Evolutionary conservation across 2,888 invertebrate species (phyloP), one percentile per base, ranked within the genome.

Genomic region (Pseudococcus longispinus): DNA sequence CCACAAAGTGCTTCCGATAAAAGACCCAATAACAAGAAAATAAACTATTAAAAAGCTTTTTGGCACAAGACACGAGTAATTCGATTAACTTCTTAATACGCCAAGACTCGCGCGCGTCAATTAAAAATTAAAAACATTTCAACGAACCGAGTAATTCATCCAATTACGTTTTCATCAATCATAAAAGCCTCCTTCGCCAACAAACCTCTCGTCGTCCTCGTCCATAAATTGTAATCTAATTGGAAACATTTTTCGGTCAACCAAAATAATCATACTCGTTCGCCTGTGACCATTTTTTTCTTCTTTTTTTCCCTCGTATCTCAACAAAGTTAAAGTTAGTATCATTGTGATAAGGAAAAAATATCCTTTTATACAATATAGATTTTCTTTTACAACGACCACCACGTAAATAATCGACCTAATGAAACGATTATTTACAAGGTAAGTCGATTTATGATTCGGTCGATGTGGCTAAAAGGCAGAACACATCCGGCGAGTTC

Each of bases 41-140:
- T 60, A 70, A 65, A 70, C 70, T 29, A 29, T 70, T 70, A 32
- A 32, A 70, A 32, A 70, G 29, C 70, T 26, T 70, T 29, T 29
- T 29, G 29, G 29, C 29, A 26, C 70, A 70, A 32, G 70, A 70
- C 70, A 32, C 70, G 18, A 13, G 29, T 70, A 70, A 70, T 70
- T 70, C 70, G 29, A 70, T 70, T 70, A 70, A 70, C 70, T 70
- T 26, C 23, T 65, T 65, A 65, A 65, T 26, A 65, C 65, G 65
- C 23, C 5, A 37, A 37, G 29, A 70, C 70, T 70, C 32, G 23
- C 8, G 23, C 8, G 60, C 23, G 70, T 70, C 70, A 70, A 70
- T 70, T 70, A 70, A 70, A 70, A 70, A 70, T 70, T 70, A 32
- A 70, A 70, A 70, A 70, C 70, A 32, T 29, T 70, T 70, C 70